Conservation (phyloP, 2,888 invertebrate species). For the Plemyria rubiginata region DNA sequence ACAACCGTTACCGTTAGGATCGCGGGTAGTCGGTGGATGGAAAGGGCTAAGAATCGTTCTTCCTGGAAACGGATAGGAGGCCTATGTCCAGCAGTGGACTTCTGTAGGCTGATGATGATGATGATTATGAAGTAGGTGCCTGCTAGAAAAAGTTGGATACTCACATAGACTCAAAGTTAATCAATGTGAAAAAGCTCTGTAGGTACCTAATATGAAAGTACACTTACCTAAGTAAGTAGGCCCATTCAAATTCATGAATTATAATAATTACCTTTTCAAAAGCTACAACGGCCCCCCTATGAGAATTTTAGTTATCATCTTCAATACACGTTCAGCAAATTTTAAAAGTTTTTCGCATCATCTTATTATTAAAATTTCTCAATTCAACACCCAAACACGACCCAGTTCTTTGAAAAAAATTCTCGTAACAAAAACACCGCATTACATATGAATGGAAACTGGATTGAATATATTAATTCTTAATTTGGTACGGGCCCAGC, state of each 20-base stretch:
- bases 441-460: constrained; percentile 82
- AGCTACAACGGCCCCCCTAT: constrained; percentile 11
- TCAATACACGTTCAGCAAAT: constrained; percentile 33
- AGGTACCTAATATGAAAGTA: no score
- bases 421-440: constrained; percentile 75
- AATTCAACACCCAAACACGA: constrained; percentile 77
- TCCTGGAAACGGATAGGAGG: no score
- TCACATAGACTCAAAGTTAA: no score
- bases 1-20: no score
- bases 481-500: constrained; percentile 78
- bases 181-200: no score
- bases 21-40: no score
- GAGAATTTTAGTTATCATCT: constrained; percentile 28
- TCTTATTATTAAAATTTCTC: constrained; percentile 78
- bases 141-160: no score
- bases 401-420: constrained; percentile 73
- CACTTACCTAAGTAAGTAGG: background rate
- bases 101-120: no score
- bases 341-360: constrained; percentile 54
- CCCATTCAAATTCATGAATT: constrained; percentile 19
- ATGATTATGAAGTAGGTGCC: no score
- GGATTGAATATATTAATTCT: constrained; percentile 81
- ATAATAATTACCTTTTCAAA: background rate
- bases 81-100: no score
- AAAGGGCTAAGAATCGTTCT: no score